Conservation (phyloP, 2,113 vertebrate species). For the Brachionichthys hirsutus region DNA sequence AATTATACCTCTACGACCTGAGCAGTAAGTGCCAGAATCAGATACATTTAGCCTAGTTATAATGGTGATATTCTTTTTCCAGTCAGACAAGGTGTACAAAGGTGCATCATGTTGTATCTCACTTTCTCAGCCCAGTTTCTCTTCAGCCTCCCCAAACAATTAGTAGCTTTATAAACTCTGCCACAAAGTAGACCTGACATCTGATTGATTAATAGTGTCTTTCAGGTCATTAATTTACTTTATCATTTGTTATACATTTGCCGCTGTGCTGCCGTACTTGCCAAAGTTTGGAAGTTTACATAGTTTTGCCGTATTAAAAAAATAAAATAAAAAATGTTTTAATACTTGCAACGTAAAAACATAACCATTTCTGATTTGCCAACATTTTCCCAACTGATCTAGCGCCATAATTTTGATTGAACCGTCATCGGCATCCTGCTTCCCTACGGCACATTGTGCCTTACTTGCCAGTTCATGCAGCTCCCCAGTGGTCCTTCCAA, state of each 20-base stretch:
- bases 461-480: constrained; percentile 13
- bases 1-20: constrained; percentile 49
- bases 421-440: neutral
- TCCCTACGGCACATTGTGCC: no score
- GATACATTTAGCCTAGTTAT: constrained; percentile 30
- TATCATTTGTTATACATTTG: no score
- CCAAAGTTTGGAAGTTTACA: no score
- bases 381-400: no score
- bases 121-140: constrained; percentile 31
- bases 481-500: neutral
- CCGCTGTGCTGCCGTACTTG: no score
- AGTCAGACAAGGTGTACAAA: constrained; percentile 15
- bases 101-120: constrained; percentile 18
- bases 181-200: constrained; percentile 54
- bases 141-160: constrained; percentile 35
- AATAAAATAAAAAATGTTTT: no score
- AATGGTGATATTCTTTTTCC: constrained; percentile 23
- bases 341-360: no score
- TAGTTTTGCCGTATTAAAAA: no score
- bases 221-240: constrained; percentile 76
- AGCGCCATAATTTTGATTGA: no score
- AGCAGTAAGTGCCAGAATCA: constrained; percentile 26
- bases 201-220: constrained; percentile 68
- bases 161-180: constrained; percentile 53
- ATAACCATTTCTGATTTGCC: no score